Conservation (phyloP, 2,113 vertebrate species). For the Lepus europaeus region DNA sequence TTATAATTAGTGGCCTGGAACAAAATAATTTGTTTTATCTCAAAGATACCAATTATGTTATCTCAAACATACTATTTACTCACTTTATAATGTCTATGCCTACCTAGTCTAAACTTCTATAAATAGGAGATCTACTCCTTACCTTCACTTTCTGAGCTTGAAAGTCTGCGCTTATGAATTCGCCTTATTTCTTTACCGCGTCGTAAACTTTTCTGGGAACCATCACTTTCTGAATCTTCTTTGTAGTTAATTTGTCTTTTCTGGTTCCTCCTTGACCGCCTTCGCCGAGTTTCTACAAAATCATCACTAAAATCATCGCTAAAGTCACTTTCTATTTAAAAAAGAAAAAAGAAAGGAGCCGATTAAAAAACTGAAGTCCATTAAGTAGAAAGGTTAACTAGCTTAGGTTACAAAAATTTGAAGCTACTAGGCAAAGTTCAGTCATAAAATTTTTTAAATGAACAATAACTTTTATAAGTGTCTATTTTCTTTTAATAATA, state of each 20-base stretch:
- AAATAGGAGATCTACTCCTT: constrained; percentile 21
- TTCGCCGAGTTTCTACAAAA: constrained; percentile 92
- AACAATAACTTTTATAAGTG: constrained; percentile 12
- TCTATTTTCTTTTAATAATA: constrained; percentile 39
- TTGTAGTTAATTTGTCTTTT: constrained; percentile 97
- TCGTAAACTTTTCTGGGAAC: constrained; percentile 90
- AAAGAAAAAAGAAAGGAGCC: neutral
- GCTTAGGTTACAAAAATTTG: constrained; percentile 31
- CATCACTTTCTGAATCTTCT: constrained; percentile 97
- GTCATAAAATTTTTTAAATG: constrained; percentile 3
- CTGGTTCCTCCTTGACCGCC: constrained; percentile 94
- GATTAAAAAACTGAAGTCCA: constrained; percentile 38
- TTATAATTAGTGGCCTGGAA: neutral
- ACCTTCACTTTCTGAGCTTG: constrained; percentile 97
- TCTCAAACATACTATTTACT: constrained; percentile 9
- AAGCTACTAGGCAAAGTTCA: constrained; percentile 43
- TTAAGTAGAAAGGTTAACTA: constrained; percentile 18
- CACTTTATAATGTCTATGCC: neutral
- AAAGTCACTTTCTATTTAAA: constrained; percentile 90
- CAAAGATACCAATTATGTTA: neutral
- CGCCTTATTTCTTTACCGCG: constrained; percentile 89
- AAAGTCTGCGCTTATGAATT: constrained; percentile 91
- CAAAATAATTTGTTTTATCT: constrained; percentile 37
- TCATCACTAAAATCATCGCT: constrained; percentile 94
- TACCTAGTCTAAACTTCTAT: neutral